These are phyloP conservation scores for Bombus balteatus DNA, from an alignment of 1,140 invertebrate genomes.

Conservation along the genomic window DNA sequence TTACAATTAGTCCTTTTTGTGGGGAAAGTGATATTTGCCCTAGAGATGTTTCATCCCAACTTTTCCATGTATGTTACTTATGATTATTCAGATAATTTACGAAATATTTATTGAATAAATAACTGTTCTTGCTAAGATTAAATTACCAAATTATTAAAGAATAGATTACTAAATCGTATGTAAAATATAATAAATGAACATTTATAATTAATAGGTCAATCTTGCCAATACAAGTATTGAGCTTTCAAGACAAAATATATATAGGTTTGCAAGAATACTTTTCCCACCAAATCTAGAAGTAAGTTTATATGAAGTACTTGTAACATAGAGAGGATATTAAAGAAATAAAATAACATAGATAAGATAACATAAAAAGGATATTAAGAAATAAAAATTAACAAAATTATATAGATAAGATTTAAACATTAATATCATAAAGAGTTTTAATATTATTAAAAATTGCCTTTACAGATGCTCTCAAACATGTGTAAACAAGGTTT, in stretches of 20 bases:
- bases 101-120: not conserved
- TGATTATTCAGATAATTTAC: not conserved
- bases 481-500: conserved; percentile 99
- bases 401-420: not conserved
- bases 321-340: not conserved
- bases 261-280: conserved; percentile 94
- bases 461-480: conserved; percentile 85
- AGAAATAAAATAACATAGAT: not conserved
- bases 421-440: not conserved
- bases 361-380: not conserved
- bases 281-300: conserved; percentile 97
- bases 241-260: conserved; percentile 95
- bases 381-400: not conserved
- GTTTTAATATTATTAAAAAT: conserved; percentile 9
- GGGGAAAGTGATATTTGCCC: conserved; percentile 99
- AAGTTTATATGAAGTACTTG: conserved; percentile 36
- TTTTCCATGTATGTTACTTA: conserved; percentile 88
- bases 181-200: not conserved
- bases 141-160: not conserved
- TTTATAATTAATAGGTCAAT: conserved; percentile 87
- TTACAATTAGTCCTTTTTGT: conserved; percentile 98
- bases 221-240: conserved; percentile 98
- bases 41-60: conserved; percentile 92
- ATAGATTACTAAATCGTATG: not conserved
- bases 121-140: not conserved